A percentile compares a stretch with the other conserved stretches of the same genome.
Conservation (phyloP, 2,888 invertebrate species). For the Sesia apiformis region DNA sequence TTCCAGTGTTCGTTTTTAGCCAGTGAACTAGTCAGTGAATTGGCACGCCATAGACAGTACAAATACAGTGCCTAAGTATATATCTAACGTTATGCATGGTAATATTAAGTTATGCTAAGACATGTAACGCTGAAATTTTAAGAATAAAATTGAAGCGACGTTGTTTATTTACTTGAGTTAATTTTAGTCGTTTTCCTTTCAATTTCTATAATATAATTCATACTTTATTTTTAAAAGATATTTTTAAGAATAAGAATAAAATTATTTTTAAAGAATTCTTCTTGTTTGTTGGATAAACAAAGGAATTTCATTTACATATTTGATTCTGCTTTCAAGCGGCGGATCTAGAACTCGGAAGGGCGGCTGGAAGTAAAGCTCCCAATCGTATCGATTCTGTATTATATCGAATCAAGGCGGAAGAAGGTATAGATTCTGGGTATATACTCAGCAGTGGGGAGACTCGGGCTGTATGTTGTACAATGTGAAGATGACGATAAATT, state of each 20-base stretch:
- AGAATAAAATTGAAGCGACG: not conserved
- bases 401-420: too few relatives aligned
- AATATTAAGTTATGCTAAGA: not conserved
- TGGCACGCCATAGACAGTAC: not conserved
- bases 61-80: constrained; percentile 1
- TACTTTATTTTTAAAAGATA: not conserved
- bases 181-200: not conserved
- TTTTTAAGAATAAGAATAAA: not conserved
- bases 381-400: too few relatives aligned
- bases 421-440: too few relatives aligned
- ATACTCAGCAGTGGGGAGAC: too few relatives aligned
- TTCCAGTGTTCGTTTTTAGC: not conserved
- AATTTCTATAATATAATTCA: not conserved
- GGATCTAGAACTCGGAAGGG: too few relatives aligned
- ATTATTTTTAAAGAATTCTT: too few relatives aligned
- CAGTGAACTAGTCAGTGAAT: constrained; percentile 5
- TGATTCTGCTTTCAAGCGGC: too few relatives aligned
- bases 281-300: too few relatives aligned
- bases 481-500: too few relatives aligned
- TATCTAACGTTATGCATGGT: not conserved
- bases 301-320: too few relatives aligned
- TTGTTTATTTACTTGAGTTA: not conserved
- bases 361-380: too few relatives aligned
- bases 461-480: too few relatives aligned
- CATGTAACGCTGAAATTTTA: not conserved